Evolutionary conservation across 2,888 invertebrate genomes (phyloP).

Genomic region (Hybos culiciformis): DNA sequence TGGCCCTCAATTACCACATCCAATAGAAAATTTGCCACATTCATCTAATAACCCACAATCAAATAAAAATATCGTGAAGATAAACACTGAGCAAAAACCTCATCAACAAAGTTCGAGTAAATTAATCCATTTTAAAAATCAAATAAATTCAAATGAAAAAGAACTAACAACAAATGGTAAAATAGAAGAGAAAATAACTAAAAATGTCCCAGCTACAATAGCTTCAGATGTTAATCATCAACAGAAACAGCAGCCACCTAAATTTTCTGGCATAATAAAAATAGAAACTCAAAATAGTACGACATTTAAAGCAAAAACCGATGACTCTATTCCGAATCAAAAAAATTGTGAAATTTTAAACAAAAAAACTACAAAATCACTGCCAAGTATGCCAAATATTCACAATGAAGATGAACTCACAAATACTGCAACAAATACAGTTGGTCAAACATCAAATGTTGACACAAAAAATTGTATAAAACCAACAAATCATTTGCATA

Average conservation of each 20-base stretch:
- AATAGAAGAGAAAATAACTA: no score
- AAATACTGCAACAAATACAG: slow-evolving; percentile 1
- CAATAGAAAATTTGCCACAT: neutral
- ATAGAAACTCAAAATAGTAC: no score
- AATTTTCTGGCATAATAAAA: no score
- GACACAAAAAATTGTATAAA: slow-evolving; percentile 6
- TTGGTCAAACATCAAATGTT: slow-evolving; percentile 2
- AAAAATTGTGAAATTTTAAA: neutral
- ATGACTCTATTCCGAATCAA: no score
- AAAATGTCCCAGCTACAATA: no score
- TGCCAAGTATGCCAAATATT: slow-evolving; percentile 35
- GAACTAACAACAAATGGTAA: no score
- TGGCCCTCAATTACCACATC: slow-evolving; percentile 24
- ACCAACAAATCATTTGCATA: slow-evolving; percentile 2
- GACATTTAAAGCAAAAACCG: no score
- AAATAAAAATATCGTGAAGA: neutral
- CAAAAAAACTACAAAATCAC: slow-evolving; percentile 13
- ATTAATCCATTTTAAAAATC: no score
- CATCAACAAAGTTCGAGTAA: neutral
- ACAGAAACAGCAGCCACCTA: no score
- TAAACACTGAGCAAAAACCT: neutral
- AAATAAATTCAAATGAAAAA: no score
- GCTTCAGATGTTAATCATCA: no score
- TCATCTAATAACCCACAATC: slow-evolving; percentile 5
- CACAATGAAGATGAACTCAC: slow-evolving; percentile 9